Base-by-base conservation (phyloP, 2,113 vertebrate genomes). In the Lasiurus borealis region DNA sequence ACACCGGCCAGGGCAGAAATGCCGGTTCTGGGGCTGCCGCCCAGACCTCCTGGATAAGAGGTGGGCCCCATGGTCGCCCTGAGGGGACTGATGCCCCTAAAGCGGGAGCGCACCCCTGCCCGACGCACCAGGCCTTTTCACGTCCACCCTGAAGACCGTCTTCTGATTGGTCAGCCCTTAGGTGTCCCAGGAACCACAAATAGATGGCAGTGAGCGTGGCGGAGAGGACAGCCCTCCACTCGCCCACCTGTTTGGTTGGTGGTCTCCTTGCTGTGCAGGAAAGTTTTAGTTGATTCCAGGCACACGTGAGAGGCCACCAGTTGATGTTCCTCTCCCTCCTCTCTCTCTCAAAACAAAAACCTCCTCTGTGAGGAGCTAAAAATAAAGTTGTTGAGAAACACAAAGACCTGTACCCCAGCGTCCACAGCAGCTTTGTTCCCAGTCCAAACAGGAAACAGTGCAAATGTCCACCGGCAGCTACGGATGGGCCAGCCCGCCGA, bases 121-220 rank as follows among this genome's bases (percentile, higher is more conserved):
- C 15, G 8, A 27, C 31, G 85, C 4, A 18, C 12, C 40, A 2
- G 0, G 15, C 36, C 0, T 21, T 2, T 68, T 12, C 12, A 31
- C 0, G 10, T 27, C 66, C 52, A 19, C 29, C 64, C 66, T 0
- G 12, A 15, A 14, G 12, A 29, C 12, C n/a, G 0, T 12, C 18
- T 18, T 2, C 68, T 34, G 0, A 29, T 50, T 44, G 59, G 34
- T 48, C 69, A 48, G 36, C 31, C 48, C 2, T 2, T 2, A 19
- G 21, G 23, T 11, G 59, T 52, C 71, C 19, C 16, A 1, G 44
- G 44, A 27, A 5, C 15, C 15, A 12, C 19, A 16, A 16, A 2
- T 2, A 15, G 6, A 14, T 0, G n/a, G 29, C 62, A 8, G 48
- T 48, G 52, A 23, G 62, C 18, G 29, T 4, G 34, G 21, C 78